Percentiles rank a stretch among this genome's conserved stretches.
Conservation (phyloP, 2,888 invertebrate species). For the Epinotia bilunana region DNA sequence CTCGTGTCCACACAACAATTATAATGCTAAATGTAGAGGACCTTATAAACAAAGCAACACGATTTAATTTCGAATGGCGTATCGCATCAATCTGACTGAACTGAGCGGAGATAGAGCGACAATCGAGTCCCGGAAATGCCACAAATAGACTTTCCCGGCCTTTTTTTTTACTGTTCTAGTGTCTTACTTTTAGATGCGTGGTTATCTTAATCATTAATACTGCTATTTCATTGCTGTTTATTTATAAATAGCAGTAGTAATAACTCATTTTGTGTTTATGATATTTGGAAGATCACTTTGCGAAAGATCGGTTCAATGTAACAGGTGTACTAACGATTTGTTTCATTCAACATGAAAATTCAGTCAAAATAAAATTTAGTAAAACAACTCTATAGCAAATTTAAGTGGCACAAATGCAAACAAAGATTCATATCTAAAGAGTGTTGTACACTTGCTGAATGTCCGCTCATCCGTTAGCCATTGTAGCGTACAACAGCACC, state of each 20-base stretch:
- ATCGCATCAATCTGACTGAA: background rate
- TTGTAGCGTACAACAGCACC: constrained; percentile 42
- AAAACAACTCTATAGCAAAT: constrained; percentile 9
- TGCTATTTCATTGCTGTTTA: background rate
- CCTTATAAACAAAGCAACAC: background rate
- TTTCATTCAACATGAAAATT: background rate
- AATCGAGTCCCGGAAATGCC: constrained; percentile 47
- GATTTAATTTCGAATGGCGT: constrained; percentile 1
- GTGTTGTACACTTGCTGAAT: constrained; percentile 42
- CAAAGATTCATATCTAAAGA: constrained; percentile 40
- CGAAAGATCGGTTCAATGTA: background rate
- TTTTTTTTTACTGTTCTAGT: constrained; percentile 47
- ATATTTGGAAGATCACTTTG: background rate
- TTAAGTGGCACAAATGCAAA: constrained; percentile 13
- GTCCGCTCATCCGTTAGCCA: constrained; percentile 42
- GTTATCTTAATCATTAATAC: background rate
- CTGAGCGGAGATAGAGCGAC: constrained; percentile 33
- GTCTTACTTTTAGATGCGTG: constrained; percentile 29
- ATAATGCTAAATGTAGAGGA: background rate
- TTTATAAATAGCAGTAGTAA: background rate
- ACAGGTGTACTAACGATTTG: constrained; percentile 6
- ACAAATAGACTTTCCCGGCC: constrained; percentile 47
- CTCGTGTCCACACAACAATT: background rate
- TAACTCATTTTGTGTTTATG: background rate
- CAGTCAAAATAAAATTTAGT: background rate